Evolutionary conservation across 2,797 vertebrate species (phyloP).

Genomic region (Rallus crepitans): DNA sequence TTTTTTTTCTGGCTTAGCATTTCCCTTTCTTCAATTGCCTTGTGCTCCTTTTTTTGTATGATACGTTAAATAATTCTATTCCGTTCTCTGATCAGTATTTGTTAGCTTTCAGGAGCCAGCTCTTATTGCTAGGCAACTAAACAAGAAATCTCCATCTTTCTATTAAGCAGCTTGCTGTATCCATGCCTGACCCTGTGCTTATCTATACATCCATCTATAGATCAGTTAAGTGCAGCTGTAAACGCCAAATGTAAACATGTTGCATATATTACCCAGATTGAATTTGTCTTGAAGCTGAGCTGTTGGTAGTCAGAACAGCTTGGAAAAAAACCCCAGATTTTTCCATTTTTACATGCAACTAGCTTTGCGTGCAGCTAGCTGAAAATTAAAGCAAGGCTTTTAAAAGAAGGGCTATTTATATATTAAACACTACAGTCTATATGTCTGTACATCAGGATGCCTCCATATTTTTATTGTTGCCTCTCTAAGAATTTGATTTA

Average conservation of each 20-base stretch:
- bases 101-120: constrained; percentile 21
- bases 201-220: neutral
- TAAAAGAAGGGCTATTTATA: neutral
- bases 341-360: neutral
- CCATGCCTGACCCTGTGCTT: neutral
- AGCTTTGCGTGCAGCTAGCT: neutral
- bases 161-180: constrained; percentile 8
- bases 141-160: constrained; percentile 31
- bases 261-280: neutral
- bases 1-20: neutral
- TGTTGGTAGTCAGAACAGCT: constrained; percentile 30
- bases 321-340: constrained; percentile 21
- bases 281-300: constrained; percentile 46
- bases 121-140: constrained; percentile 69
- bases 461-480: neutral
- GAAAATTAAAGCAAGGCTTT: neutral
- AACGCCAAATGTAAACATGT: neutral
- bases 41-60: neutral
- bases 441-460: neutral
- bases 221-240: neutral
- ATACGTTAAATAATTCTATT: constrained; percentile 27
- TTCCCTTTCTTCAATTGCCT: neutral
- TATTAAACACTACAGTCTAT: neutral
- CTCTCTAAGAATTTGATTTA: neutral
- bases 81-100: constrained; percentile 12